phyloP scores from a whole-genome alignment of 2,888 invertebrate species.

The Schizaphis graminum region DNA sequence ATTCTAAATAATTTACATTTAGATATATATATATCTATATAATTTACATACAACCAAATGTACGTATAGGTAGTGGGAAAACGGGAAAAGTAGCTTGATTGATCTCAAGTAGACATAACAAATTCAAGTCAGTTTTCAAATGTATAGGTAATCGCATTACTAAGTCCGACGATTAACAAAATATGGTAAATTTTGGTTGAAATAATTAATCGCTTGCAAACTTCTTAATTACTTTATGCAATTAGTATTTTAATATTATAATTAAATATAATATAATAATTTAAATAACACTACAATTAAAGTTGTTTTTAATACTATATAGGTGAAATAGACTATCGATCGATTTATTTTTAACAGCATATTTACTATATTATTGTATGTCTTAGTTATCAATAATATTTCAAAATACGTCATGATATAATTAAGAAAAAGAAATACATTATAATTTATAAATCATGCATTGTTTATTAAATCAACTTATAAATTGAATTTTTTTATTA shows the following conservation, averaged over 20 bases:
- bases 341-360: slow-evolving; percentile 14
- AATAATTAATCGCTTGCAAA: not conserved
- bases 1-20: not conserved
- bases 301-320: not conserved
- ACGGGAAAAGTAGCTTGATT: not conserved
- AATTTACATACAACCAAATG: no score
- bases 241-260: not conserved
- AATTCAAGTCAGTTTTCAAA: not conserved
- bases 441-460: not conserved
- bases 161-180: not conserved
- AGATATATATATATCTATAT: no score
- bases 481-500: no score
- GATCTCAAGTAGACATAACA: not conserved
- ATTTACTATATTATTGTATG: not conserved
- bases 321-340: not conserved
- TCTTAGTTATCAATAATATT: not conserved
- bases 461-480: not conserved
- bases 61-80: not conserved
- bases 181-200: not conserved
- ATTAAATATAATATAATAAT: no score
- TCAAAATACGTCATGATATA: not conserved
- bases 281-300: not conserved
- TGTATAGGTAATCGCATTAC: not conserved
- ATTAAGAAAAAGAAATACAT: not conserved
- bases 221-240: not conserved